Conservation (phyloP, 2,113 vertebrate species). For the Actenoides lindsayi region DNA sequence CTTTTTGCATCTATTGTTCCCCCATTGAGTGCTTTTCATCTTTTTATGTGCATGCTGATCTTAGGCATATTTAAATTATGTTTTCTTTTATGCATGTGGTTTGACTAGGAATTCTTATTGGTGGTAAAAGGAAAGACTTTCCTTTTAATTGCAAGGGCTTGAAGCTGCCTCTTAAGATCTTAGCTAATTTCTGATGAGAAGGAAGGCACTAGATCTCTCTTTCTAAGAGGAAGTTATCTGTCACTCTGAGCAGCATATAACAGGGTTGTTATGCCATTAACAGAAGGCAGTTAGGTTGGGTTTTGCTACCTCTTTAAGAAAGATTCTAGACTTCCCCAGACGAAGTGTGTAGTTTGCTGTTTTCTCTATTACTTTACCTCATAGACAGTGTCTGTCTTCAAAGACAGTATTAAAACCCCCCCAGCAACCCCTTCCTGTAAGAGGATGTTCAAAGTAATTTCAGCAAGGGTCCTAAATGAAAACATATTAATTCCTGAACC, state of each 20-base stretch:
- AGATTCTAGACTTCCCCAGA: background rate
- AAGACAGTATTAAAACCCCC: background rate
- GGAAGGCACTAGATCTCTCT: background rate
- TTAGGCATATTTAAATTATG: background rate
- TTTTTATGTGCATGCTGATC: background rate
- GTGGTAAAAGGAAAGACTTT: background rate
- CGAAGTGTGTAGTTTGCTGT: background rate
- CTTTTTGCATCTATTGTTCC: background rate
- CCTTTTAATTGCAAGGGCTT: background rate
- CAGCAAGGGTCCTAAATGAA: background rate
- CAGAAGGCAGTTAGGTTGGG: background rate
- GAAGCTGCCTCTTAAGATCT: background rate
- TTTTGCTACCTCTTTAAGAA: conserved; percentile 28
- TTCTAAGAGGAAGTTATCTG: background rate
- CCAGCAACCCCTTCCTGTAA: background rate
- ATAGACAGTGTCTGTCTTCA: background rate
- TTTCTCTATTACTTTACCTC: background rate
- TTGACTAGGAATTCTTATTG: background rate
- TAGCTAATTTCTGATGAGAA: background rate
- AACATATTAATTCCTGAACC: background rate
- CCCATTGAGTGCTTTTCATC: background rate
- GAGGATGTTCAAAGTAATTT: background rate
- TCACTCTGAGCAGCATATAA: background rate
- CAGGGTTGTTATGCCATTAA: background rate
- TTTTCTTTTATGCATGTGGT: background rate